phyloP scores from a whole-genome alignment of 2,888 invertebrate genomes.

The Pseudococcus jackbeardsleyi region DNA sequence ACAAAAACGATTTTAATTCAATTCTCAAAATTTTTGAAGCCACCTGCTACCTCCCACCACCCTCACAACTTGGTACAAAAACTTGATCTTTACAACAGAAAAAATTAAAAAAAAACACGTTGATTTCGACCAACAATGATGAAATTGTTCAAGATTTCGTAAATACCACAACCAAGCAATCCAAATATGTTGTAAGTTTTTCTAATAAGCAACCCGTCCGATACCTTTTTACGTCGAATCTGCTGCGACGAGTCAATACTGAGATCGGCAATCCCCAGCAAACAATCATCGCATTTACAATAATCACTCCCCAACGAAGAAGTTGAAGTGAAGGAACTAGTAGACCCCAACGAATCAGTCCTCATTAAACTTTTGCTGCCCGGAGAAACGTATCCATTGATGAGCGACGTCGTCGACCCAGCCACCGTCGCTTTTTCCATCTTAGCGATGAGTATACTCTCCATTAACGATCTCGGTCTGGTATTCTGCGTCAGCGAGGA shows the following conservation, averaged over 20 bases:
- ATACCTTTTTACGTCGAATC: constrained; percentile 66
- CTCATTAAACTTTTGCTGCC: constrained; percentile 74
- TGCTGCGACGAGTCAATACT: constrained; percentile 70
- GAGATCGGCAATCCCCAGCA: constrained; percentile 83
- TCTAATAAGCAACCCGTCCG: neutral
- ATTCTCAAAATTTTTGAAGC: no score
- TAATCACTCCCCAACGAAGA: constrained; percentile 75
- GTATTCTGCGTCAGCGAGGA: constrained; percentile 72
- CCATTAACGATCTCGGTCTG: constrained; percentile 83
- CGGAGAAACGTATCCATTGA: constrained; percentile 69
- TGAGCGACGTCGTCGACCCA: constrained; percentile 69
- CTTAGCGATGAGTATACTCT: constrained; percentile 83
- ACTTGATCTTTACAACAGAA: no score
- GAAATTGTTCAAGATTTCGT: no score
- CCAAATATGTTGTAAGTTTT: neutral
- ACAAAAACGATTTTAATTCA: no score
- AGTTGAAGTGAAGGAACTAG: constrained; percentile 67
- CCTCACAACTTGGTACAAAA: no score
- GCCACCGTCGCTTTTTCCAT: constrained; percentile 78
- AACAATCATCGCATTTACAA: constrained; percentile 86
- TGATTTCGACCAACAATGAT: no score
- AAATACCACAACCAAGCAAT: neutral
- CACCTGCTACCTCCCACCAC: no score
- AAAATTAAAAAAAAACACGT: no score
- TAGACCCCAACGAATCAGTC: constrained; percentile 81